Evolutionary conservation across 2,888 invertebrate species (phyloP).

Genomic region (Thecophora atra): DNA sequence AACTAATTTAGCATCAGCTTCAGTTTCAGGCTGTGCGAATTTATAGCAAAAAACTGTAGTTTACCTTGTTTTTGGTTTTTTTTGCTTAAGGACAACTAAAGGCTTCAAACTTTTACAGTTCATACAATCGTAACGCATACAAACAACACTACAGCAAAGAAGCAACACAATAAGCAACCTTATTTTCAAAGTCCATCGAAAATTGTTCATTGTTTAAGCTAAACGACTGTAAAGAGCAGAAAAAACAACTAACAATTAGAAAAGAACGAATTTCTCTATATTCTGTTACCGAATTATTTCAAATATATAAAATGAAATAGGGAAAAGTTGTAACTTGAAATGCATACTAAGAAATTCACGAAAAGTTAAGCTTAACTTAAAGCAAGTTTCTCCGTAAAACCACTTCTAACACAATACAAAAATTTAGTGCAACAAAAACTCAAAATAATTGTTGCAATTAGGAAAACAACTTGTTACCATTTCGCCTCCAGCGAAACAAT

Average conservation of each 20-base stretch:
- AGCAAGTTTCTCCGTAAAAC: not conserved
- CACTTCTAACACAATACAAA: not conserved
- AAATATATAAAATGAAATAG: too few relatives aligned
- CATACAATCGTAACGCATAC: not conserved
- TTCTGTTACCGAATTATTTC: too few relatives aligned
- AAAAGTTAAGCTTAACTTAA: not conserved
- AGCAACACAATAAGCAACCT: not conserved
- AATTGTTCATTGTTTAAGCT: not conserved
- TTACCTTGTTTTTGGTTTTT: not conserved
- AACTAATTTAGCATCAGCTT: not conserved
- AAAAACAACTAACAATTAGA: too few relatives aligned
- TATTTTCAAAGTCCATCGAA: not conserved
- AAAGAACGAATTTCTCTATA: too few relatives aligned
- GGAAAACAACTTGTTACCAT: constrained; percentile 16
- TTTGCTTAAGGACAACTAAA: not conserved
- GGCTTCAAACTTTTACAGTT: not conserved
- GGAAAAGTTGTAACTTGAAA: too few relatives aligned
- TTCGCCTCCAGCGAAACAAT: not conserved
- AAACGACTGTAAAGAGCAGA: too few relatives aligned
- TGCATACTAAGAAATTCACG: too few relatives aligned
- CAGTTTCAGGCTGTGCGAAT: not conserved
- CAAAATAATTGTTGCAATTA: constrained; percentile 15
- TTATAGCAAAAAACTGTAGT: not conserved
- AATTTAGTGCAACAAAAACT: not conserved
- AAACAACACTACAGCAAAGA: not conserved